Percentiles rank a stretch among this genome's conserved stretches.
These are phyloP conservation scores for Chrysina gloriosa DNA, from an alignment of 2,888 invertebrate genomes.

Conservation along the genomic window DNA sequence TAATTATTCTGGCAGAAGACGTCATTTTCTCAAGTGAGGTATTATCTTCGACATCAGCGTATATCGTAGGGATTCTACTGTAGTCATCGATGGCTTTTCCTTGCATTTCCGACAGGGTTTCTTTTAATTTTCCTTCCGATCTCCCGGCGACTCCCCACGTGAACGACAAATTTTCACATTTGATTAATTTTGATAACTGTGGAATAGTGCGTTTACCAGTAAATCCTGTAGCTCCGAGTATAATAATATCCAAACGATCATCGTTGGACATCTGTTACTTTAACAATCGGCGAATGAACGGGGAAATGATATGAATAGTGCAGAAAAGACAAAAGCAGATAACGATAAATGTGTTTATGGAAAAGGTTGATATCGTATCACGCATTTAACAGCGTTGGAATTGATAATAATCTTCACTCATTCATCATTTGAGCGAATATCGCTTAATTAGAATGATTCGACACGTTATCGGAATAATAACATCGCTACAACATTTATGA, in stretches of 20 bases:
- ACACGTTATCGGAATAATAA: too few species aligned
- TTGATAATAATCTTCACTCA: too few species aligned
- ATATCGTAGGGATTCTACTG: constrained; percentile 73
- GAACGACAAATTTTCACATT: constrained; percentile 66
- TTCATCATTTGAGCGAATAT: too few species aligned
- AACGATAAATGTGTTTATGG: too few species aligned
- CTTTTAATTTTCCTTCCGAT: constrained; percentile 63
- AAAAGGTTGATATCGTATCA: too few species aligned
- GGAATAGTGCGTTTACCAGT: constrained; percentile 89
- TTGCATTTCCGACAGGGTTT: constrained; percentile 57
- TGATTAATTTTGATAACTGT: constrained; percentile 68
- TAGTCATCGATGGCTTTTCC: constrained; percentile 68
- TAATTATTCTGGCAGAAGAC: constrained; percentile 77
- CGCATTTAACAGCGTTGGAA: too few species aligned
- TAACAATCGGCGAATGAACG: too few species aligned
- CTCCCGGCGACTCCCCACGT: constrained; percentile 94
- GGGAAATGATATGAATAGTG: too few species aligned
- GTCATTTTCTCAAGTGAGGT: constrained; percentile 86
- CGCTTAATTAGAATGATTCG: too few species aligned
- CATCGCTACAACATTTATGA: too few species aligned
- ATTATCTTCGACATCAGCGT: constrained; percentile 82
- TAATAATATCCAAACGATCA: constrained; percentile 78
- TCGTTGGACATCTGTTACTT: constrained; percentile 39
- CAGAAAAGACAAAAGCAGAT: too few species aligned
- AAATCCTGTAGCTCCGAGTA: constrained; percentile 95